Base-by-base conservation (phyloP, 1,140 invertebrate species). In the Adoxophyes honmai region DNA sequence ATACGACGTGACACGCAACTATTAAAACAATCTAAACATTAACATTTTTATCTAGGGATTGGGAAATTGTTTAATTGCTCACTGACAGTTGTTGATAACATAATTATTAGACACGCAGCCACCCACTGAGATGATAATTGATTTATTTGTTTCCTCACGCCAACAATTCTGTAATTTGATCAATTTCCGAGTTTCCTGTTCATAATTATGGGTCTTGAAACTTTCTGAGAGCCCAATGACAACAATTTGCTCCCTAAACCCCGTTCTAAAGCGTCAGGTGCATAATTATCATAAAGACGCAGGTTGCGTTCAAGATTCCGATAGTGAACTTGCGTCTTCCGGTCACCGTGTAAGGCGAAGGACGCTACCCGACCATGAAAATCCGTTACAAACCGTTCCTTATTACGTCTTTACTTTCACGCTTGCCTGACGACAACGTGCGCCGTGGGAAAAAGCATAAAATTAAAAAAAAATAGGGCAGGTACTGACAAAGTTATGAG, bases 291-390 rank as follows among this genome's bases (percentile, higher is more conserved):
- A 4, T 2, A 4, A 37, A 13, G 4, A 37, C 9, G 9, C 21
- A 28, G 42, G 21, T 28, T 44, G 16, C 39, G 39, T 48, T 10
- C 42, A 48, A 48, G 21, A 48, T 48, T 28, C 42, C 42, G 42
- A 48, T 48, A 48, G 16, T 15, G 51, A 34, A 78, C 80, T 73
- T 77, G 75, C 61, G 34, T 34, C 61, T 44, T 68, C 68, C 69
- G 62, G 61, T 66, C 55, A 62, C n/a, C n/a, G 34, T 62, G 37
- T 57, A 59, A 68, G 55, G 33, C 73, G 56, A 73, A 84, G 70
- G 81, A 64, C 78, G 73, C 54, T 62, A 54, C n/a, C 65, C 59
- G 61, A 77, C 68, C 81, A 72, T 73, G 56, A 69, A 81, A 84
- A 69, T 77, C 75, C 81, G 81, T 84, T 84, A 84, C 64, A 53